A percentile compares a stretch with the other conserved stretches of the same genome.
Evolutionary conservation across 1,140 invertebrate species (phyloP).

Genomic region (Scaptomyza montana): DNA sequence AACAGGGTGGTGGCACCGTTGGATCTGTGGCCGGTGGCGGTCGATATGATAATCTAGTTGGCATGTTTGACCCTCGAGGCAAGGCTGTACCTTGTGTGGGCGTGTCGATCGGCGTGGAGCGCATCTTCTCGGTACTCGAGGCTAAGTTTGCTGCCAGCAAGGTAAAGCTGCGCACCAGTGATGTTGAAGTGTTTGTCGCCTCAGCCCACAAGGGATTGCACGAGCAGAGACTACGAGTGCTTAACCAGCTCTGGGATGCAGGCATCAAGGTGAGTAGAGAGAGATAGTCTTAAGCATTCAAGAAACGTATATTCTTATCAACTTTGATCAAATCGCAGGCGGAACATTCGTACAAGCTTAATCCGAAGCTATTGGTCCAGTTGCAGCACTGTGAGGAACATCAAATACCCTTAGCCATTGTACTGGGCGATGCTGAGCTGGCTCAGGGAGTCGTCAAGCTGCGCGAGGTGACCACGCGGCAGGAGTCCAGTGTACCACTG

Average conservation of each 20-base stretch:
- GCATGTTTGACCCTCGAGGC: slow-evolving; percentile 97
- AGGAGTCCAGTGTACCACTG: slow-evolving; percentile 90
- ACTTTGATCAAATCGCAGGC: slow-evolving; percentile 84
- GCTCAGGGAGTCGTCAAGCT: slow-evolving; percentile 93
- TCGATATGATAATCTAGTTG: slow-evolving; percentile 98
- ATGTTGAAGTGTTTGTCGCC: slow-evolving; percentile 96
- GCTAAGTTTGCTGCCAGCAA: slow-evolving; percentile 87
- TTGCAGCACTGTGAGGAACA: slow-evolving; percentile 97
- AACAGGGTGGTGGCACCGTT: slow-evolving; percentile 86
- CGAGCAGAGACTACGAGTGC: slow-evolving; percentile 94
- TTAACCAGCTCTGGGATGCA: slow-evolving; percentile 93
- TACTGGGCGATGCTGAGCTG: slow-evolving; percentile 96
- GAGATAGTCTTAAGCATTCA: not conserved
- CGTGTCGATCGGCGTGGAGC: slow-evolving; percentile 97
- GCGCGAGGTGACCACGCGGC: slow-evolving; percentile 89
- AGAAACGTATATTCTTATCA: not conserved
- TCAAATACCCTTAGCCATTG: slow-evolving; percentile 94
- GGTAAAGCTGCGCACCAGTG: slow-evolving; percentile 90
- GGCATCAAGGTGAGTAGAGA: slow-evolving; percentile 89
- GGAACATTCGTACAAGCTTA: slow-evolving; percentile 97
- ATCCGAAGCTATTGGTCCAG: slow-evolving; percentile 96
- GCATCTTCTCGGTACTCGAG: slow-evolving; percentile 97
- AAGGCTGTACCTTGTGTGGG: slow-evolving; percentile 98
- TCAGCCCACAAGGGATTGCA: slow-evolving; percentile 97
- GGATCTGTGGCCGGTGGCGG: slow-evolving; percentile 99